phyloP scores from a whole-genome alignment of 2,113 vertebrate genomes.

The Daubentonia madagascariensis region DNA sequence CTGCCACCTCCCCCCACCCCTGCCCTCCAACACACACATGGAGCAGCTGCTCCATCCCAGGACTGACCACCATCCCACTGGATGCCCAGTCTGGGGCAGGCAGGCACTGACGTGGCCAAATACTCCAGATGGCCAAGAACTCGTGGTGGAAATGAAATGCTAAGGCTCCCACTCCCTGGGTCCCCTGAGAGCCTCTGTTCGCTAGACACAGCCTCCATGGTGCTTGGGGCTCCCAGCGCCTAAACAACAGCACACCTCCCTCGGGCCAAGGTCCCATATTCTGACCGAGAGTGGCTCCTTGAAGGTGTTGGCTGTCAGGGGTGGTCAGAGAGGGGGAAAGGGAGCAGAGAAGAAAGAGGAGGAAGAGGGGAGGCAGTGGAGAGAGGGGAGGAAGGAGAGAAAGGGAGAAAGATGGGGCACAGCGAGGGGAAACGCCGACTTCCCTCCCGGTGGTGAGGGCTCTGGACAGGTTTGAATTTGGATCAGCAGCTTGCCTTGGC shows the following conservation, averaged over 20 bases:
- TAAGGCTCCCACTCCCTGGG: not conserved
- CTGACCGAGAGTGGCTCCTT: not conserved
- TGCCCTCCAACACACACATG: not conserved
- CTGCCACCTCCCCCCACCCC: rapidly evolving
- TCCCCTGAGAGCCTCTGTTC: too few relatives aligned
- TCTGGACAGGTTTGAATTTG: not conserved
- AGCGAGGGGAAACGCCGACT: not conserved
- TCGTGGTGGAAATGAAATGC: rapidly evolving
- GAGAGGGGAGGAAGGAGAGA: not conserved
- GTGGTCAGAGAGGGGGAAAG: not conserved
- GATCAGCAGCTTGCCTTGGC: not conserved
- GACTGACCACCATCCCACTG: not conserved
- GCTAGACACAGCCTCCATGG: not conserved
- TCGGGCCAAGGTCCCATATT: not conserved
- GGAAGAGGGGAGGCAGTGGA: too few relatives aligned
- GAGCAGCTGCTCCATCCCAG: too few relatives aligned
- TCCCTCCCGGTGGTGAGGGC: not conserved
- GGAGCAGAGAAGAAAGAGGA: not conserved
- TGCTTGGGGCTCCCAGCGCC: not conserved
- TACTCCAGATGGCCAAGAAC: not conserved
- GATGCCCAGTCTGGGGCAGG: not conserved
- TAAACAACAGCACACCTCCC: not conserved
- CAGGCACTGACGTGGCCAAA: not conserved
- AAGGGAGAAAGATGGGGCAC: not conserved
- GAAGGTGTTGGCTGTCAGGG: not conserved